phyloP scores from a whole-genome alignment of 2,888 invertebrate species.

The Prosopocoilus inquinatus region DNA sequence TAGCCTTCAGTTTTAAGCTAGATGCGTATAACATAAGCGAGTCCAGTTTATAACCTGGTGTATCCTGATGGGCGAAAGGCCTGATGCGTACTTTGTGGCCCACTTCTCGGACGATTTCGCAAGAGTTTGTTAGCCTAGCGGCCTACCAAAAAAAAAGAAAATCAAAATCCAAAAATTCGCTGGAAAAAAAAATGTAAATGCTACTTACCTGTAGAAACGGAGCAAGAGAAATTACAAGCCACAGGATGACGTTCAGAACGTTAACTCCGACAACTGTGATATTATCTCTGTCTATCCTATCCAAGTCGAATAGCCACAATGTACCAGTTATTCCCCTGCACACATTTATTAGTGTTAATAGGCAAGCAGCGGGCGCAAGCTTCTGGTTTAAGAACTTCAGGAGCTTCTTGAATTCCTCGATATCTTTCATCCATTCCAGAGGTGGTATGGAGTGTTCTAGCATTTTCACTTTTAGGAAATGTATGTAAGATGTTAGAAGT shows the following conservation, averaged over 20 bases:
- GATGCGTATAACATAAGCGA: conserved; percentile 75
- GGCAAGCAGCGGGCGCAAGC: conserved; percentile 72
- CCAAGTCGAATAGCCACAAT: conserved; percentile 64
- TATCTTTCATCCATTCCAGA: conserved; percentile 79
- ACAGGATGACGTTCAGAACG: conserved; percentile 60
- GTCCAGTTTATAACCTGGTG: conserved; percentile 71
- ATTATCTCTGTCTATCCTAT: conserved; percentile 50
- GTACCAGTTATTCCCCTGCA: conserved; percentile 71
- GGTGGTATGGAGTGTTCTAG: conserved; percentile 70
- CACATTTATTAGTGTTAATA: conserved; percentile 73
- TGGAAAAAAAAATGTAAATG: background rate
- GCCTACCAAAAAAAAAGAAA: conserved; percentile 51
- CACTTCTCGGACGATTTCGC: conserved; percentile 67
- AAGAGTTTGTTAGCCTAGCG: conserved; percentile 70
- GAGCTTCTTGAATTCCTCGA: conserved; percentile 75
- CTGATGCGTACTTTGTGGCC: conserved; percentile 77
- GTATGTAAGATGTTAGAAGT: conserved; percentile 70
- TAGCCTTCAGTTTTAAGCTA: conserved; percentile 71
- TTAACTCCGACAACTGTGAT: conserved; percentile 61
- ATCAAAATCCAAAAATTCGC: background rate
- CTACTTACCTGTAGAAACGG: conserved; percentile 70
- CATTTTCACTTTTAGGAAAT: conserved; percentile 69
- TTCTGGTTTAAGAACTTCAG: conserved; percentile 75
- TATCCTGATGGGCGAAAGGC: conserved; percentile 78
- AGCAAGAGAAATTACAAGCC: conserved; percentile 63